Evolutionary conservation across 2,888 invertebrate genomes (phyloP).

Genomic region (Oscheius myriophilus): DNA sequence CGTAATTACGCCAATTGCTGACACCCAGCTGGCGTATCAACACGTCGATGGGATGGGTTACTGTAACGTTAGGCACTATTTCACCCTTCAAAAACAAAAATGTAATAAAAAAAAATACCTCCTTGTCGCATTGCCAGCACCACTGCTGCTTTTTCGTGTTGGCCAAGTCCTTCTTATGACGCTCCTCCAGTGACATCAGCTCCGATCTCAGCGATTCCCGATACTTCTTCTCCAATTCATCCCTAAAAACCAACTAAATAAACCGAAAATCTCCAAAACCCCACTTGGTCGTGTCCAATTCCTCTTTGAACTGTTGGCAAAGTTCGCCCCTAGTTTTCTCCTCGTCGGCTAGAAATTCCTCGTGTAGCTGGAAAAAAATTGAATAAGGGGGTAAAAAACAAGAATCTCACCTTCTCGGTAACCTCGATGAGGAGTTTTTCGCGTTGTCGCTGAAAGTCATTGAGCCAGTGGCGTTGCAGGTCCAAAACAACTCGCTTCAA

Average conservation of each 20-base stretch:
- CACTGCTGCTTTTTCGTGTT: constrained; percentile 83
- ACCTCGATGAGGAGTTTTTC: constrained; percentile 72
- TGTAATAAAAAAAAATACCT: constrained; percentile 33
- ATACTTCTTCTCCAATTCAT: constrained; percentile 67
- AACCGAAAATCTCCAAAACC: constrained; percentile 15
- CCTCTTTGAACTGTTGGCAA: constrained; percentile 71
- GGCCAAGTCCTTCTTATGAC: constrained; percentile 79
- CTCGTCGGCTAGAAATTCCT: constrained; percentile 72
- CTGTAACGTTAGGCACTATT: too few relatives aligned
- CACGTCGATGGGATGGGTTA: too few relatives aligned
- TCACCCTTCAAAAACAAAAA: too few relatives aligned
- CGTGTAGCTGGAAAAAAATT: constrained; percentile 69
- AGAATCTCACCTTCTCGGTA: constrained; percentile 71
- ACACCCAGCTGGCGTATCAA: too few relatives aligned
- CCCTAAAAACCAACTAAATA: constrained; percentile 39
- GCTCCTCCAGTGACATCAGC: constrained; percentile 77
- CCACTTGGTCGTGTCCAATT: constrained; percentile 71
- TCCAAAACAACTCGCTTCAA: constrained; percentile 71
- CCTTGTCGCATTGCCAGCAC: constrained; percentile 71
- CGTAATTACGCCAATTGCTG: too few relatives aligned
- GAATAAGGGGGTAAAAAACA: background rate
- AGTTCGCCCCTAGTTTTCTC: constrained; percentile 72
- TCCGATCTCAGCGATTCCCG: constrained; percentile 72
- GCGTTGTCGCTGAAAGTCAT: constrained; percentile 70
- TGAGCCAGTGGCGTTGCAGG: constrained; percentile 71